Evolutionary conservation across 2,113 vertebrate species (phyloP).

Genomic region (Pterophyllum scalare): DNA sequence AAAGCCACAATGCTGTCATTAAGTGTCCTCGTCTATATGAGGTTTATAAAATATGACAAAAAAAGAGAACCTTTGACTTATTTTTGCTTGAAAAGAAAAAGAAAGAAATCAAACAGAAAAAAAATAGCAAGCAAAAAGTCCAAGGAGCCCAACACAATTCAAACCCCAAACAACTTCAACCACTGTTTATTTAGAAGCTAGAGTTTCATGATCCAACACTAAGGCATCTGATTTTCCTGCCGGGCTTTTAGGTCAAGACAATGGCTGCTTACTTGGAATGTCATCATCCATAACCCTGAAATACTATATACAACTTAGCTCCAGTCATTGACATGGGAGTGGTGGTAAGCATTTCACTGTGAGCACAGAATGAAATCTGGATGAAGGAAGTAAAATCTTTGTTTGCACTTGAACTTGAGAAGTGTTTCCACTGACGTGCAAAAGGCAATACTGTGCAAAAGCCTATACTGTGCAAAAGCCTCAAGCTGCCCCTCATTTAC

Average conservation of each 20-base stretch:
- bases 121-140: not conserved
- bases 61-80: not conserved
- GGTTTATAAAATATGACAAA: not conserved
- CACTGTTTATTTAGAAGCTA: not conserved
- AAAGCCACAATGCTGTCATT: not conserved
- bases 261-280: not conserved
- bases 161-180: not conserved
- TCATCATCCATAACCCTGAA: not conserved
- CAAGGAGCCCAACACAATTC: not conserved
- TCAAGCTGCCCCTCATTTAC: not conserved
- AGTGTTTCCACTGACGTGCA: not conserved
- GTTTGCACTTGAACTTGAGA: not conserved
- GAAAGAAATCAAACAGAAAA: not conserved
- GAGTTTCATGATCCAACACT: not conserved
- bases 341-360: not conserved
- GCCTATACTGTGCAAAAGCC: not conserved
- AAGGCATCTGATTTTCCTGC: not conserved
- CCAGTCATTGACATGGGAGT: not conserved
- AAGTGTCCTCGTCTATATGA: not conserved
- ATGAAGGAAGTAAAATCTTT: no score
- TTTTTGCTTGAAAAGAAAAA: not conserved
- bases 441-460: not conserved
- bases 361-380: not conserved
- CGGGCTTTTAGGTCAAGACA: not conserved
- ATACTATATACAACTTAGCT: not conserved